Percentiles rank a stretch among this genome's conserved stretches.
These are phyloP conservation scores for Canis aureus DNA, from an alignment of 2,113 vertebrate species.

Conservation along the genomic window DNA sequence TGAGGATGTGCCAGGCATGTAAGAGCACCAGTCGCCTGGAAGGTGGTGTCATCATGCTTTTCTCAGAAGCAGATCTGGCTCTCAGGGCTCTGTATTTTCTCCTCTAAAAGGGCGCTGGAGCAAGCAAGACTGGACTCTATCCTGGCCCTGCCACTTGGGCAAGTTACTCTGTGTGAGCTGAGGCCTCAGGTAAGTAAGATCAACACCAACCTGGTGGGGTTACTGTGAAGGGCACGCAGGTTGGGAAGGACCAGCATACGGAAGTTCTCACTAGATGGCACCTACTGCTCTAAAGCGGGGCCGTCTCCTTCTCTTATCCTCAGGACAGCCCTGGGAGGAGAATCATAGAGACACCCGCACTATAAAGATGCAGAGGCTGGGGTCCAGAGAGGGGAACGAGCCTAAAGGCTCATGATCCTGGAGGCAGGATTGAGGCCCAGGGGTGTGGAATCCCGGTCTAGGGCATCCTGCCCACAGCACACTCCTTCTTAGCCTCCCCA, in stretches of 20 bases:
- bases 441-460: background rate
- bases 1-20: background rate
- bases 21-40: background rate
- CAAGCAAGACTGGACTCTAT: background rate
- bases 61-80: background rate
- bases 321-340: background rate
- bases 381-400: background rate
- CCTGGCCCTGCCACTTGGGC: background rate
- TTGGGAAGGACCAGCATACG: rapidly evolving
- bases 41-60: rapidly evolving
- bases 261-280: background rate
- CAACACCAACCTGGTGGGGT: background rate
- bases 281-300: too few species aligned
- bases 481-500: background rate
- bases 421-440: background rate
- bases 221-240: background rate
- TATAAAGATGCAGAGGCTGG: background rate
- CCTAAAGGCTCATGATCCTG: background rate
- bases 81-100: rapidly evolving
- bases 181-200: background rate
- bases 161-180: background rate
- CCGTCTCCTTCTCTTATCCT: background rate
- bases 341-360: background rate
- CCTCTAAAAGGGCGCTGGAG: background rate
- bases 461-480: background rate